phyloP scores from a whole-genome alignment of 2,797 vertebrate genomes.

The Anguilla pacifica region DNA sequence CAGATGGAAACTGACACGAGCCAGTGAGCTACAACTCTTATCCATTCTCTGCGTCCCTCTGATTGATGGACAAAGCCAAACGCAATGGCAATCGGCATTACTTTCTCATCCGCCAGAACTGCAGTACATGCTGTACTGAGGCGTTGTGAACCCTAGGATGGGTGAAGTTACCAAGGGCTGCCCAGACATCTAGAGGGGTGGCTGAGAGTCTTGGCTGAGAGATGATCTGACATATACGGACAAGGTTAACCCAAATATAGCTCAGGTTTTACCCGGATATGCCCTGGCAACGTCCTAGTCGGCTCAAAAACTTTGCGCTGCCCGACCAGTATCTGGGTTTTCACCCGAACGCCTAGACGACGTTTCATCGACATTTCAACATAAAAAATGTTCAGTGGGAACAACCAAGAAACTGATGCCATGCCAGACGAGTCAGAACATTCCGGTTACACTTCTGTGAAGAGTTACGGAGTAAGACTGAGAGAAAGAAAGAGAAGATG shows the following conservation, averaged over 20 bases:
- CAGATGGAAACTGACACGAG: constrained; percentile 1
- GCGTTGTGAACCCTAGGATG: background rate
- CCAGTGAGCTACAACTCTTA: background rate
- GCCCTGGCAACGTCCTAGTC: too few species aligned
- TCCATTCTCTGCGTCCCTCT: background rate
- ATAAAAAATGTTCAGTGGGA: background rate
- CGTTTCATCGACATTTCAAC: too few species aligned
- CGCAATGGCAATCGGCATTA: background rate
- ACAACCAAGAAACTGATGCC: background rate
- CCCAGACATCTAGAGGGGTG: background rate
- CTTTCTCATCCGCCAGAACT: background rate
- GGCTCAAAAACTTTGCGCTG: too few species aligned
- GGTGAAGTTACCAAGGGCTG: background rate
- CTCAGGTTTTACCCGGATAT: too few species aligned
- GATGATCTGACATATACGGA: too few species aligned
- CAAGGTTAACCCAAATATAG: too few species aligned
- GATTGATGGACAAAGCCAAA: background rate
- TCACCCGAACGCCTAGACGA: too few species aligned
- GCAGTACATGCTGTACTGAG: background rate
- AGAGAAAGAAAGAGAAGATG: background rate
- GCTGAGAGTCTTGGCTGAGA: too few species aligned
- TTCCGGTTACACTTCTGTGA: background rate
- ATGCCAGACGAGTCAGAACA: background rate
- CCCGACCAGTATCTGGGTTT: too few species aligned
- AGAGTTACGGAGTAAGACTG: background rate